Base-by-base conservation (phyloP, 2,888 invertebrate genomes). In the Macropis europaea region DNA sequence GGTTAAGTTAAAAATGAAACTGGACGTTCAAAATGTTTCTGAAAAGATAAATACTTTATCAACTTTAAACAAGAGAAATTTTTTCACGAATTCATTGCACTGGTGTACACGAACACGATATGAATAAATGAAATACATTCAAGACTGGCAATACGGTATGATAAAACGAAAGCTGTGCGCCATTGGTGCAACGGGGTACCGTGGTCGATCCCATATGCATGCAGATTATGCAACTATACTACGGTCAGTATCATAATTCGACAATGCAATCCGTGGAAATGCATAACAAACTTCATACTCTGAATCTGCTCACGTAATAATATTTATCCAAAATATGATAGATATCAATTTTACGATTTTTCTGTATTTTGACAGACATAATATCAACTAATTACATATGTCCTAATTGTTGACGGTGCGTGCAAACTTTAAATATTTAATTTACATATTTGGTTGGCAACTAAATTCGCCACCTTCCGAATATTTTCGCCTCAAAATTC, bases 221-320 rank as follows among this genome's bases (percentile, higher is more conserved):
- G 54, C 53, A 62, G 40, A 68, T 68, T 68, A 62, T 48, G 42
- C 48, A 62, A 50, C 50, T 47, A 52, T 62, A 42, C 28, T 43
- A 26, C 50, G 13, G 26, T 57, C 24, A 13, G 40, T 30, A 32
- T 57, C 36, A 43, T 59, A 59, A 59, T 42, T 64, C 64, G 48
- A 30, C 64, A 22, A 43, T 50, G 40, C 34, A 34, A 42, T 42
- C 19, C 42, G 34, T 32, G 13, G 42, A 15, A 32, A 15, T 19
- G 32, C 32, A 24, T 32, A 45, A 45, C 56, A 32, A 59, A 64
- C 34, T 48, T 57, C 13, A 28, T 59, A 50, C 32, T 50, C 50
- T 43, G 50, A 59, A 59, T 50, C 32, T 42, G n/a, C 28, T 26
- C 32, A 1, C 7, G 59, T n/a, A 48, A 59, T 34, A 42, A 64